These are phyloP conservation scores for Lates calcarifer DNA, from an alignment of 2,113 vertebrate genomes.

Conservation along the genomic window DNA sequence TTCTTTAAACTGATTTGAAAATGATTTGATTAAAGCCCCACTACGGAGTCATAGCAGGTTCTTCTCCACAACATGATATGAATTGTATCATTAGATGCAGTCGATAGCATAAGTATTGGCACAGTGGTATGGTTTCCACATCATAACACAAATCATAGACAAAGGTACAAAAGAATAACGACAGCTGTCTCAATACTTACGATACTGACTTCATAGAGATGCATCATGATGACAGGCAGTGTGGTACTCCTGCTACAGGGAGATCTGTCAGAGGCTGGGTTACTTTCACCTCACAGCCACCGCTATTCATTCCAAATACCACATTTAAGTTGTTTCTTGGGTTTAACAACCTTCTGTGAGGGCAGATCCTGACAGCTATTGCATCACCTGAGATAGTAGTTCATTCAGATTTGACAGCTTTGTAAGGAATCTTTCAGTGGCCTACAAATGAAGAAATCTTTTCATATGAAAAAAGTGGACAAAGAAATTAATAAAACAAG, in stretches of 20 bases:
- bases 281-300: background rate
- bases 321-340: background rate
- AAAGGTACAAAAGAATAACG: slow-evolving; percentile 16
- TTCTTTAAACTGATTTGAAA: background rate
- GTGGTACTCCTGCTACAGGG: background rate
- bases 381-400: background rate
- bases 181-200: slow-evolving; percentile 48
- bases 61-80: background rate
- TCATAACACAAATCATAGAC: slow-evolving; percentile 6
- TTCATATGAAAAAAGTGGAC: background rate
- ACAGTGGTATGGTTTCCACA: slow-evolving; percentile 46
- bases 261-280: background rate
- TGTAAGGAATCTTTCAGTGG: background rate
- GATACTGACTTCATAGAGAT: slow-evolving; percentile 40
- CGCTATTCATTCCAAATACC: background rate
- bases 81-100: slow-evolving; percentile 14
- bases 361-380: background rate
- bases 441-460: background rate
- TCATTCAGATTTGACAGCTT: background rate
- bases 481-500: background rate
- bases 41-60: slow-evolving; percentile 7
- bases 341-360: background rate
- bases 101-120: slow-evolving; percentile 47
- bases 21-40: slow-evolving; percentile 4
- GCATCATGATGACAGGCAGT: slow-evolving; percentile 8